Conservation (phyloP, 1,140 invertebrate species). For the Euura saliciscinereae region DNA sequence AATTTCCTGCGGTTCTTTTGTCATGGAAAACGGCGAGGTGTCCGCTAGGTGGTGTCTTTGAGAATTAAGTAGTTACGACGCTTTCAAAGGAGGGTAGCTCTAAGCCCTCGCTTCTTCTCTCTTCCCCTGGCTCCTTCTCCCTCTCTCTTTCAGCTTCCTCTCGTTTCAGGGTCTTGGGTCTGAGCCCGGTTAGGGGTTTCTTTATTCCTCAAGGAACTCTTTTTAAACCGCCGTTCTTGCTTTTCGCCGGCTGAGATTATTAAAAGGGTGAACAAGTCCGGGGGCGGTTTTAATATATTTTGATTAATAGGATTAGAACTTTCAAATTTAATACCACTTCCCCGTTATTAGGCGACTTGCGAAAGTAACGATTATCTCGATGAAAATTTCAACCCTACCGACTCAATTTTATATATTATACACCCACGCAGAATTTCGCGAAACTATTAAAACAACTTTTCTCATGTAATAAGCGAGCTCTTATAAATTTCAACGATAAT, state of each 20-base stretch:
- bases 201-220: conserved; percentile 31
- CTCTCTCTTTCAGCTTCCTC: neutral
- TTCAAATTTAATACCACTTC: conserved; percentile 17
- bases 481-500: too few relatives aligned
- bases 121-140: neutral
- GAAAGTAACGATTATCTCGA: conserved; percentile 5
- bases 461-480: too few relatives aligned
- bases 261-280: conserved; percentile 50
- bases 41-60: conserved; percentile 37
- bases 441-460: too few relatives aligned
- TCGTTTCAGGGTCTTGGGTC: neutral
- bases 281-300: conserved; percentile 52
- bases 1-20: conserved; percentile 53
- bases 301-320: conserved; percentile 55
- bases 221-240: conserved; percentile 39
- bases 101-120: conserved; percentile 15
- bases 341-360: conserved; percentile 6
- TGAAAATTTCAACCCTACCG: neutral
- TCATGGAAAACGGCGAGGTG: conserved; percentile 47
- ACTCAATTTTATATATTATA: too few relatives aligned
- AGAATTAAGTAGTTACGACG: conserved; percentile 50
- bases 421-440: too few relatives aligned
- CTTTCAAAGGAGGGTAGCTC: conserved; percentile 35
- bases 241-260: conserved; percentile 42
- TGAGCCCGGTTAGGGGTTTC: neutral